A percentile compares a stretch with the other conserved stretches of the same genome.
phyloP scores from a whole-genome alignment of 2,797 vertebrate genomes.

The Vultur gryphus region DNA sequence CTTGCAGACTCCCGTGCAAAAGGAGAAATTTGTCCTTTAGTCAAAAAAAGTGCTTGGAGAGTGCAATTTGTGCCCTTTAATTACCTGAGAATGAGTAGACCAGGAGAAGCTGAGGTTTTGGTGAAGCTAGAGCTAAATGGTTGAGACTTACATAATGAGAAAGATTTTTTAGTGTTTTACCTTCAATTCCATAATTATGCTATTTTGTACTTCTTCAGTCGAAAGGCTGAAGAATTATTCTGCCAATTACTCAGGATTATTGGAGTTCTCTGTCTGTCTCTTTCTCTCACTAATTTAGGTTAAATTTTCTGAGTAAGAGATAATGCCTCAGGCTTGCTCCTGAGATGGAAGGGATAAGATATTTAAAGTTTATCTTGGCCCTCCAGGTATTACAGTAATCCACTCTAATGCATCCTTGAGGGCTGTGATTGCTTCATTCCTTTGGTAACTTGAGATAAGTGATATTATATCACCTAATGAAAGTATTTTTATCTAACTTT shows the following conservation, averaged over 20 bases:
- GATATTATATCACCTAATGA: not conserved
- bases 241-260: not conserved
- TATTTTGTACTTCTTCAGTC: not conserved
- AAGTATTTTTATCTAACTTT: not conserved
- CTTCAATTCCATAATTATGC: not conserved
- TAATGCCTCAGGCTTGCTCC: not conserved
- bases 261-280: not conserved
- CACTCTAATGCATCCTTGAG: not conserved
- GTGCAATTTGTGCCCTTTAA: not conserved
- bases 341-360: not conserved
- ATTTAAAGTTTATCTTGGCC: conserved; percentile 26
- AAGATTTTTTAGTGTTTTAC: not conserved
- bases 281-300: not conserved
- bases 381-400: conserved; percentile 6
- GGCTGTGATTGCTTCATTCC: not conserved
- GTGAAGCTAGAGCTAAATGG: not conserved
- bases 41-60: not conserved
- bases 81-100: not conserved
- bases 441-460: not conserved
- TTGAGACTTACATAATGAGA: not conserved
- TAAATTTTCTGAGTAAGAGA: not conserved
- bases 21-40: not conserved
- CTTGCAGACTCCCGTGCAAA: not conserved
- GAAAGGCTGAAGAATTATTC: not conserved
- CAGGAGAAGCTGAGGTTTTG: not conserved